Conservation (phyloP, 1,140 invertebrate genomes). For the Lutraria rhynchaena region DNA sequence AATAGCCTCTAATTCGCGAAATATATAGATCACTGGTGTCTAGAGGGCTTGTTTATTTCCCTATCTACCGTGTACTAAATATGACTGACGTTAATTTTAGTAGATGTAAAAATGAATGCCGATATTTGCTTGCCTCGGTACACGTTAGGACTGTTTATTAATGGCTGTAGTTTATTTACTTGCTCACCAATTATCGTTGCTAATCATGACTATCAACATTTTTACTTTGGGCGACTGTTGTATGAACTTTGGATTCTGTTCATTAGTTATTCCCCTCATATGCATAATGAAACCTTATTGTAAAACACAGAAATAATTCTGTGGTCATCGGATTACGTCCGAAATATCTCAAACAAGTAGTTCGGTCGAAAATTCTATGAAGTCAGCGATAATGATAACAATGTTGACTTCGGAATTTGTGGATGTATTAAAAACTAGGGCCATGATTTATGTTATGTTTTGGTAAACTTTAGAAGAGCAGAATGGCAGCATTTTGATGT, state of each 20-base stretch:
- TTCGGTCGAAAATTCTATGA: background rate
- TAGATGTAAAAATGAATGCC: slow-evolving; percentile 26
- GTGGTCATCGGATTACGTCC: background rate
- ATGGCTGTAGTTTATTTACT: slow-evolving; percentile 26
- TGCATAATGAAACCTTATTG: background rate
- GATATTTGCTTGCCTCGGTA: slow-evolving; percentile 15
- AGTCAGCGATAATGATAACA: background rate
- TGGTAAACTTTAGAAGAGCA: too few species aligned
- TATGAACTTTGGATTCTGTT: slow-evolving; percentile 3
- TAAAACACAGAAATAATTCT: background rate
- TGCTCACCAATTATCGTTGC: slow-evolving; percentile 27
- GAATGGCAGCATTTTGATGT: too few species aligned
- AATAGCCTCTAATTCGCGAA: slow-evolving; percentile 9
- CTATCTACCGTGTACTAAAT: slow-evolving; percentile 9
- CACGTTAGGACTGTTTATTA: slow-evolving; percentile 1
- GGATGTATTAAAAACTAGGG: too few species aligned
- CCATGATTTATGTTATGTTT: too few species aligned
- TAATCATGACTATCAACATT: slow-evolving; percentile 21
- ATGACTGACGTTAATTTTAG: slow-evolving; percentile 41
- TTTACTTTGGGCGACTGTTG: slow-evolving; percentile 8
- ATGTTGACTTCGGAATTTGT: too few species aligned
- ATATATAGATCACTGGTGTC: slow-evolving; percentile 26
- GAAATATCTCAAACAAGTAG: background rate
- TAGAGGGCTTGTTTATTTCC: slow-evolving; percentile 32
- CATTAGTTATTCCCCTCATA: too few species aligned